These are phyloP conservation scores for Poecilia latipinna DNA, from an alignment of 2,113 vertebrate species.

Conservation along the genomic window DNA sequence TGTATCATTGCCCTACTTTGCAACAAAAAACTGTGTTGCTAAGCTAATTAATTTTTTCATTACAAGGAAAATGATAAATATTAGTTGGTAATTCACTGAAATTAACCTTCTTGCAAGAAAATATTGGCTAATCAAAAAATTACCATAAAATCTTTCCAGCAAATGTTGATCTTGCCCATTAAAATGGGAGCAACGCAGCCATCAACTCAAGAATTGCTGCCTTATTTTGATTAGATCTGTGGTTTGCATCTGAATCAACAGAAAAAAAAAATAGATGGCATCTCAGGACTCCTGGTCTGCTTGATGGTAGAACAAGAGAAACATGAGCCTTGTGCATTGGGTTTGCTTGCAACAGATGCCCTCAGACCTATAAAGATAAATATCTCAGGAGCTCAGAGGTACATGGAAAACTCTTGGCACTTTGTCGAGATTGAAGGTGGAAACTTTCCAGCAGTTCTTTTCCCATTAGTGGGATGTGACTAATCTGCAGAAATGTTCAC, in stretches of 20 bases:
- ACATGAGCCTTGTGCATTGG: not conserved
- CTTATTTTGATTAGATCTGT: not conserved
- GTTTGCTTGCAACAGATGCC: not conserved
- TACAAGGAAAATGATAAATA: not conserved
- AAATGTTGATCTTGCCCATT: not conserved
- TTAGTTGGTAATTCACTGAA: not conserved
- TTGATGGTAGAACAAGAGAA: not conserved
- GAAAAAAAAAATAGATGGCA: not conserved
- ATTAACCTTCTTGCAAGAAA: not conserved
- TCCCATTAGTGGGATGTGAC: too few relatives aligned
- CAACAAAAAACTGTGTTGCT: constrained; percentile 1
- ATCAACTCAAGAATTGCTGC: not conserved
- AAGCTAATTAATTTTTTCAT: not conserved
- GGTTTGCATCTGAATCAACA: not conserved
- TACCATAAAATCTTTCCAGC: not conserved
- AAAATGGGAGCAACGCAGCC: not conserved
- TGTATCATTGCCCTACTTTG: not conserved
- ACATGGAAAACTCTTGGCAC: not conserved
- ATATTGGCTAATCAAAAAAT: constrained; percentile 3
- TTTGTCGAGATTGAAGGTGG: not conserved
- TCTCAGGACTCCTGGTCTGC: not conserved
- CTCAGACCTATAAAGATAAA: not conserved
- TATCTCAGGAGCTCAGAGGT: not conserved
- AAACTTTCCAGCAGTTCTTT: too few relatives aligned
- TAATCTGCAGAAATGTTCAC: too few relatives aligned